Base-by-base conservation (phyloP, 2,113 vertebrate species). In the Anhinga rufa region DNA sequence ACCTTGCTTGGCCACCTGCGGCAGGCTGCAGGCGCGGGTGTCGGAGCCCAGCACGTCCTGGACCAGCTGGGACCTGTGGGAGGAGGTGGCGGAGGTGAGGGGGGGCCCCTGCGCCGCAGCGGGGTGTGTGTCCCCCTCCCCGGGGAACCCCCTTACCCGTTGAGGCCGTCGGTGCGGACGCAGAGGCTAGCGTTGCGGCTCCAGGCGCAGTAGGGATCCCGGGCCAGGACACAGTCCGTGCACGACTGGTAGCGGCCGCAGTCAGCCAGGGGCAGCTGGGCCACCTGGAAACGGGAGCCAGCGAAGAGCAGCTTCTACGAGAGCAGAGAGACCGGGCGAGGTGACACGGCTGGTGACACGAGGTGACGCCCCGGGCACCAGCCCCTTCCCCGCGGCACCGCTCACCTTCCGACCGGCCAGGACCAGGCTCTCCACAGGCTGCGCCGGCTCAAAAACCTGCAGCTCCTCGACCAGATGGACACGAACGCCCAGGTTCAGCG, bases 151-250 rank as follows among this genome's bases (percentile, higher is more conserved):
- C 2, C 25, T 97, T 95, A 99, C 99, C 99, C 98, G 5, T 98
- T 96, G 64, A 98, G 98, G 81, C 98, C 96, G 24, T 98, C 97
- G 9, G 98, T 96, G n/a, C 97, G 98, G 61, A 99, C 98, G 10
- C 99, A 99, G 86, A 98, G 98, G 58, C 99, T 99, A 66, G 97
- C 94, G 64, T 99, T 99, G 70, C 97, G 97, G 88, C 98, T 99
- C 99, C 99, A 99, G 72, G 98, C 99, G 6, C 99, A 99, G 98
- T 99, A 99, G 79, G 99, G 99, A 89, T 99, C 99, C 68, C 99
- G 98, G 49, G 99, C 98, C 0, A 99, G 98, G 90, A 99, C 96
- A 13, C 99, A 99, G 98, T 99, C 99, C 4, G 98, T 98, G 85
- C 99, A 99, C 19, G 98, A 99, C 74, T 97, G 98, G 97, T 99